Evolutionary conservation across 2,888 invertebrate genomes (phyloP).

Genomic region (Epistrophe grossulariae): DNA sequence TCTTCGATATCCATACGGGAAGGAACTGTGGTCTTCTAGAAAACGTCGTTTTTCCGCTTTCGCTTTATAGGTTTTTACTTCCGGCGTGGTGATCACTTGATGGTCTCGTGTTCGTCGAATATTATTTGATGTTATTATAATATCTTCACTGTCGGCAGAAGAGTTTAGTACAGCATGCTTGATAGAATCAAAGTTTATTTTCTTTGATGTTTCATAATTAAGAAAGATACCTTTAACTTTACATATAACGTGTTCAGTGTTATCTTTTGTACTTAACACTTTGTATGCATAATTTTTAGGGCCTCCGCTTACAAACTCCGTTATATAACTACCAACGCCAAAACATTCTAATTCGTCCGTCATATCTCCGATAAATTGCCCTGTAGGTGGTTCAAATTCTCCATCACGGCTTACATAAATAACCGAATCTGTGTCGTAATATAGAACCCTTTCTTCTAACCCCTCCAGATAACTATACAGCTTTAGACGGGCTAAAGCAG

Average conservation of each 20-base stretch:
- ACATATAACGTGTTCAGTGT: neutral
- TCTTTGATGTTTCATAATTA: neutral
- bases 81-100: neutral
- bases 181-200: constrained; percentile 1
- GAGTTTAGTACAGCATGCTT: neutral
- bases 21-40: neutral
- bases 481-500: constrained; percentile 79
- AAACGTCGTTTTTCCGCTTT: constrained; percentile 1
- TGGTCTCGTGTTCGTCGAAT: too few relatives aligned
- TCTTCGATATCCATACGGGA: too few relatives aligned
- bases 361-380: too few relatives aligned
- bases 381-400: too few relatives aligned
- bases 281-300: neutral
- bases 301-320: neutral
- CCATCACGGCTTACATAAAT: neutral
- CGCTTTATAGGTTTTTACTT: neutral
- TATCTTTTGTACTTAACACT: too few relatives aligned
- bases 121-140: too few relatives aligned
- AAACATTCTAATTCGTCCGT: too few relatives aligned
- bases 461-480: constrained; percentile 79
- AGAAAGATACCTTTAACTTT: constrained; percentile 3
- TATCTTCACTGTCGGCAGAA: neutral
- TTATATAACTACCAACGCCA: too few relatives aligned
- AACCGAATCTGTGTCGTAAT: neutral
- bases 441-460: neutral